Base-by-base conservation (phyloP, 37 sponge, comb jelly and placozoan species). In the Bolinopsis microptera region DNA sequence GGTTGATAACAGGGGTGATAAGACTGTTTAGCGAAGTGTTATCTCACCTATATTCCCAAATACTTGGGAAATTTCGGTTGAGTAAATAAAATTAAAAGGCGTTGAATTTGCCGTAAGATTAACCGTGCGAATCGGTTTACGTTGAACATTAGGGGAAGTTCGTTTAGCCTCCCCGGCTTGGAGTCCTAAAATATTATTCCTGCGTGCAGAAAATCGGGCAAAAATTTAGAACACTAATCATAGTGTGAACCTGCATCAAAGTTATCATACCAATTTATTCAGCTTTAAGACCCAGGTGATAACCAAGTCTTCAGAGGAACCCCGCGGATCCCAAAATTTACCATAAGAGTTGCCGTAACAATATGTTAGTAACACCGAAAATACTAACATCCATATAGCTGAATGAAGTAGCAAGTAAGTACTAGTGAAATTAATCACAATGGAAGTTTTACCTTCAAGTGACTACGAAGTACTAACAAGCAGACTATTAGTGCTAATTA, bases 181-280 rank as follows among this genome's bases (percentile, higher is more conserved):
- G 23, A 70, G 23, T 2, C 28, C 74, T 28, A 3, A 30, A 18
- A 70, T 24, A 30, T 70, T 70, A 18, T 70, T 18, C 74, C 74
- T 18, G 27, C 27, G 27, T 2, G n/a, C n/a, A n/a, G n/a, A n/a
- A n/a, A n/a, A n/a, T n/a, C n/a, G n/a, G n/a, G n/a, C n/a, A n/a
- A n/a, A n/a, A n/a, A n/a, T n/a, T n/a, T n/a, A 70, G 27, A 77
- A 77, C 80, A 77, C 80, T 77, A 32, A 77, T 27, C 33, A 77
- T 21, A 32, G 80, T 36, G 37, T 27, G 27, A 32, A 34, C 32
- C 28, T 77, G 35, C 35, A 32, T 34, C 28, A 77, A 16, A 34
- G 80, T 34, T 77, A 77, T 16, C 80, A 77, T 77, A 77, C 80
- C 80, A 34, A 77, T 77, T 77, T 77, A 34, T 77, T 77, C 80